These are phyloP conservation scores for Oscheius sp. DNA, from an alignment of 2,888 invertebrate genomes.

Conservation along the genomic window DNA sequence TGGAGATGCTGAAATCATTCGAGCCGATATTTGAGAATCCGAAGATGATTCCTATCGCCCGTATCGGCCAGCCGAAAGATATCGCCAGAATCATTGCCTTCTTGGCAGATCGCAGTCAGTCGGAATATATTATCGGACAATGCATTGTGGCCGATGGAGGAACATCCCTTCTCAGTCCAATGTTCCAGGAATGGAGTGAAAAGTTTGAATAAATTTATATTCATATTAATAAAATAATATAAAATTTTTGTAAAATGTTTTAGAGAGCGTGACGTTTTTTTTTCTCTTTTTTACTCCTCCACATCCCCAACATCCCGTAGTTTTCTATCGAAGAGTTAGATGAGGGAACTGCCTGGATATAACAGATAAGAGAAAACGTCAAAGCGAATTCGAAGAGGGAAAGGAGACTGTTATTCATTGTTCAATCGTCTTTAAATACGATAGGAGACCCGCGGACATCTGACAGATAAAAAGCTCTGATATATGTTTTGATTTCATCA, in stretches of 20 bases:
- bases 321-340: neutral
- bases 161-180: conserved; percentile 30
- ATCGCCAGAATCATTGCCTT: conserved; percentile 39
- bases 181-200: neutral
- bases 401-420: conserved; percentile 13
- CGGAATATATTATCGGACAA: conserved; percentile 41
- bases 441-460: no score
- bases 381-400: conserved; percentile 11
- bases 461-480: no score
- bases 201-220: neutral
- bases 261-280: conserved; percentile 12
- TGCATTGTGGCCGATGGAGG: conserved; percentile 40
- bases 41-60: conserved; percentile 30
- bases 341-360: conserved; percentile 15
- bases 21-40: conserved; percentile 18
- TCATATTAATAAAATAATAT: no score
- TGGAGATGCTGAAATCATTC: conserved; percentile 8
- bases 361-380: neutral
- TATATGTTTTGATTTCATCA: no score
- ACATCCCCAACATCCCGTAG: conserved; percentile 10
- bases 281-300: no score
- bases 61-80: conserved; percentile 31
- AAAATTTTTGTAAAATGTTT: no score
- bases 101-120: conserved; percentile 35
- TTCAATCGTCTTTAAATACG: no score